Conservation (phyloP, 1,140 invertebrate species). For the Aphis craccivora region DNA sequence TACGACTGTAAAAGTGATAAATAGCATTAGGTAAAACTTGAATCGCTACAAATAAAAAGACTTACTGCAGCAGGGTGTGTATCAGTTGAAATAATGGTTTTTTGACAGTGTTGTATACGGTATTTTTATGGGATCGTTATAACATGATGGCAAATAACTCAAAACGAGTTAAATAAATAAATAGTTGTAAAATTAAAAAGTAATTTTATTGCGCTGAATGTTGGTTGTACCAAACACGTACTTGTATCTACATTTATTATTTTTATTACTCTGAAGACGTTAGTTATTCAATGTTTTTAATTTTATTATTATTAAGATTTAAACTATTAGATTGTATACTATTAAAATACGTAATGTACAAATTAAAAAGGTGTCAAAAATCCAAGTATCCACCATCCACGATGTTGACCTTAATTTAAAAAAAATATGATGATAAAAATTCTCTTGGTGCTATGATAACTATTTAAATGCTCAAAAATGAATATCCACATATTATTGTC, state of each 20-base stretch:
- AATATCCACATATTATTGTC: too few species aligned
- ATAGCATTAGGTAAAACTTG: not conserved
- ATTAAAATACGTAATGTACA: not conserved
- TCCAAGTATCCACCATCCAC: not conserved
- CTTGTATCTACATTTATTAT: not conserved
- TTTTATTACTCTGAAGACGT: not conserved
- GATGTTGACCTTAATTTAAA: too few species aligned
- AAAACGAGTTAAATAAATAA: not conserved
- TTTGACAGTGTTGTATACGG: conserved; percentile 5
- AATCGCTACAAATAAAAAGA: not conserved
- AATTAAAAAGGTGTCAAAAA: not conserved
- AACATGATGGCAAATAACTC: not conserved
- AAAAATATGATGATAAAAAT: too few species aligned
- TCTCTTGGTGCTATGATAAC: too few species aligned
- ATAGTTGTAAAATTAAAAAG: conserved; percentile 12
- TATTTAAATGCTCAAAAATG: too few species aligned
- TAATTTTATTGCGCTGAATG: not conserved
- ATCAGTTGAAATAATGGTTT: not conserved
- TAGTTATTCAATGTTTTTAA: not conserved
- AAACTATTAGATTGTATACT: not conserved
- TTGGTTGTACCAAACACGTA: not conserved
- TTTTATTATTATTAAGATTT: conserved; percentile 11
- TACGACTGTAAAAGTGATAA: not conserved
- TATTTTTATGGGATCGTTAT: not conserved
- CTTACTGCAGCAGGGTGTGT: not conserved